These are phyloP conservation scores for Antechinus stuartii DNA, from an alignment of 2,113 vertebrate genomes.

Conservation along the genomic window DNA sequence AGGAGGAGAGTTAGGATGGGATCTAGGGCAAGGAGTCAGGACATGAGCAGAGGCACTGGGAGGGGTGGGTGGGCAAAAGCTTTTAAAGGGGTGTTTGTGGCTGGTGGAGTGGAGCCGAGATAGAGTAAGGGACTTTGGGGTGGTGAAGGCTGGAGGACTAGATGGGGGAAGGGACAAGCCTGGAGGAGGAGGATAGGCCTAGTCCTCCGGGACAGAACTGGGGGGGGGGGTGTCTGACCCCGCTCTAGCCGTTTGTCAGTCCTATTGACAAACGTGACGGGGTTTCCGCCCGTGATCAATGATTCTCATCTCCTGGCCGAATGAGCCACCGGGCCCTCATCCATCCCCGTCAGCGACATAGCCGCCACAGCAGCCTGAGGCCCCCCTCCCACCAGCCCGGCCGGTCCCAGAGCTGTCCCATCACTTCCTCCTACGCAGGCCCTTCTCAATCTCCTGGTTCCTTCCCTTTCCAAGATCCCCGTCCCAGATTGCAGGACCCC, in stretches of 20 bases:
- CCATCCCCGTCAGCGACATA: slow-evolving; percentile 76
- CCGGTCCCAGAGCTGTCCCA: slow-evolving; percentile 26
- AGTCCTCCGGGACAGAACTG: neutral
- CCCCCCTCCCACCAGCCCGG: slow-evolving; percentile 58
- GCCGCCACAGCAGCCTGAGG: slow-evolving; percentile 45
- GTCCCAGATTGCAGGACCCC: neutral
- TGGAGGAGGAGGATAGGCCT: neutral
- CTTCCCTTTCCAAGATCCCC: neutral
- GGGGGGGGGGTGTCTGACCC: slow-evolving; percentile 9
- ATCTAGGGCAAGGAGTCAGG: neutral
- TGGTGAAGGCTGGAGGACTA: neutral
- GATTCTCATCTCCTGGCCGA: slow-evolving; percentile 82
- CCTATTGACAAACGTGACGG: slow-evolving; percentile 81
- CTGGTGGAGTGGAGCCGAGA: neutral
- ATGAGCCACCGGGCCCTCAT: slow-evolving; percentile 80
- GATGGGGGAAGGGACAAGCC: neutral
- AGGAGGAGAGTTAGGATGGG: neutral
- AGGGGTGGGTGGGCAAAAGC: neutral
- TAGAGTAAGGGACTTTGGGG: neutral
- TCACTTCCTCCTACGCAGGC: slow-evolving; percentile 19
- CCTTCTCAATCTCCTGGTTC: neutral
- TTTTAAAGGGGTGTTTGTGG: neutral
- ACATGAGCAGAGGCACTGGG: neutral
- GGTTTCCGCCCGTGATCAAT: slow-evolving; percentile 81
- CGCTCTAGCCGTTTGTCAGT: slow-evolving; percentile 69